Evolutionary conservation across 2,888 invertebrate species (phyloP).

Genomic region (Hipparchia sbordonii): DNA sequence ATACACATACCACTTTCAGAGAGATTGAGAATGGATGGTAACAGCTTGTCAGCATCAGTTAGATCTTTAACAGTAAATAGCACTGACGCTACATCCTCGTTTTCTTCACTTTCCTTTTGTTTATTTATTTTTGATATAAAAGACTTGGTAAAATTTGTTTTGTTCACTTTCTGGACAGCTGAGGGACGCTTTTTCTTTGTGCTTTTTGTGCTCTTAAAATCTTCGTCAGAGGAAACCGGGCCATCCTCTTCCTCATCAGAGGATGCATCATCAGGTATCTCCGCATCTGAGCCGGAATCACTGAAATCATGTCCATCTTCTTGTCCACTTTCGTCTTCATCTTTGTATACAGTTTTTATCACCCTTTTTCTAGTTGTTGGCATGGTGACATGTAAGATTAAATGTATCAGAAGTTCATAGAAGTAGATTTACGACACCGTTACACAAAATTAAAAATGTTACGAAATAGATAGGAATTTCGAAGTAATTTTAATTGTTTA

Average conservation of each 20-base stretch:
- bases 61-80: constrained; percentile 68
- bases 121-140: constrained; percentile 61
- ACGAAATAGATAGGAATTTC: background rate
- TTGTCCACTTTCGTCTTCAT: constrained; percentile 66
- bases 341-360: constrained; percentile 72
- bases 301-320: constrained; percentile 68
- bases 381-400: constrained; percentile 48
- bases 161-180: constrained; percentile 37
- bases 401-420: background rate
- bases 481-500: background rate
- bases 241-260: constrained; percentile 58
- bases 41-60: constrained; percentile 71
- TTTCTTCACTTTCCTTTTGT: constrained; percentile 51
- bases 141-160: constrained; percentile 58
- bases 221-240: constrained; percentile 60
- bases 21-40: constrained; percentile 72
- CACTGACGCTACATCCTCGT: constrained; percentile 45
- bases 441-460: background rate
- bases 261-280: constrained; percentile 65
- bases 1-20: constrained; percentile 75
- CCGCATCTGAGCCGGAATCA: constrained; percentile 79
- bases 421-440: background rate
- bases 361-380: constrained; percentile 71
- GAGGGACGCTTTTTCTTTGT: constrained; percentile 37
- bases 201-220: constrained; percentile 52